Base-by-base conservation (phyloP, 2,797 vertebrate genomes). In the Sebastes hubbsi region DNA sequence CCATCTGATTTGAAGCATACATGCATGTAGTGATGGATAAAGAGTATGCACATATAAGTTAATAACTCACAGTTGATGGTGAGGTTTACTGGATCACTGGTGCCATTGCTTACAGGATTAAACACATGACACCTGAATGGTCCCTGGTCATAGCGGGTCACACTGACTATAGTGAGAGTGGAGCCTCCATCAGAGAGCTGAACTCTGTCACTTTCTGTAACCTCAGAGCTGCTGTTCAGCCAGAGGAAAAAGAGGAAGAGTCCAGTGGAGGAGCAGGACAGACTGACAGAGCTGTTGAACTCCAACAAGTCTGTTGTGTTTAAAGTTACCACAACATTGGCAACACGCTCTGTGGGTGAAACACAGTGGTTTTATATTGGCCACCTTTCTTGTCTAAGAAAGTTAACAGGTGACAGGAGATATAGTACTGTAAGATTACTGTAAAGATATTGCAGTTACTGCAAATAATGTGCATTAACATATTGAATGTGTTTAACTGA, bases 191-290 rank as follows among this genome's bases (percentile, higher is more conserved):
- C 81, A 20, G 72, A 83, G 63, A 94, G 30, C 30, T 77, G 78
- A 76, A 89, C 77, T 18, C 69, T 61, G 12, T n/a, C 70, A 22
- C 70, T 77, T 6, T 32, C 14, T 42, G 55, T 87, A 24, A 94
- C 58, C 30, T 69, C 69, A 25, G 89, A 88, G 72, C 86, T 92
- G 72, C 86, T 54, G 59, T 93, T 92, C n/a, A 83, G 27, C 92
- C 93, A 94, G n/a, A 62, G 80, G 73, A 86, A 90, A 4, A 72
- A 76, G 10, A 72, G 58, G 6, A 77, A 70, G 6, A 89, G 75
- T 25, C 91, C 92, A 6, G 83, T 46, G 14, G 60, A 82, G 2
- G 85, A 87, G 75, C 94, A 95, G 71, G 72, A 90, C 59, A 94
- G 78, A 2, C 29, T 61, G 22, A 87, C 89, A 3, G 82, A 86